Conservation (phyloP, 2,888 invertebrate species). For the Parnassius apollo region DNA sequence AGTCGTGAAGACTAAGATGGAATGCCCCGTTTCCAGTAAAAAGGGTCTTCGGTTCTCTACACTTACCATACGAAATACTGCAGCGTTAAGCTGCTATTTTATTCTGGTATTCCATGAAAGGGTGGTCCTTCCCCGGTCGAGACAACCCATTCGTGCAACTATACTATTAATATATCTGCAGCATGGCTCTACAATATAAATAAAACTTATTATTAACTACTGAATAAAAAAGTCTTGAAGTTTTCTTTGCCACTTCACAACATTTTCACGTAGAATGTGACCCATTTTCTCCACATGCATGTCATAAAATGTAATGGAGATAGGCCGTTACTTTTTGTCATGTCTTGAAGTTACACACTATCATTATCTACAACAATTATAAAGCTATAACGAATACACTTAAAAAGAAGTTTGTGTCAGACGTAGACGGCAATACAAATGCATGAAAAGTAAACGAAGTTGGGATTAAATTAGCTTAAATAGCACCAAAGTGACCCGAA, state of each 20-base stretch:
- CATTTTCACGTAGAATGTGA: slow-evolving; percentile 12
- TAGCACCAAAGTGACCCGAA: slow-evolving; percentile 76
- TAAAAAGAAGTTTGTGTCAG: slow-evolving; percentile 8
- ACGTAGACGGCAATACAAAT: slow-evolving; percentile 39
- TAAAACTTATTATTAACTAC: no score
- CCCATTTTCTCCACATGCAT: slow-evolving; percentile 7
- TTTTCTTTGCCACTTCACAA: neutral
- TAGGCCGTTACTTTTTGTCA: slow-evolving; percentile 13
- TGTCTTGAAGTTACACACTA: slow-evolving; percentile 6
- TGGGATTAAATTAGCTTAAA: slow-evolving; percentile 76
- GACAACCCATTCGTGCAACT: no score
- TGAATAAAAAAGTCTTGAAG: no score
- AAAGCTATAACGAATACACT: slow-evolving; percentile 20
- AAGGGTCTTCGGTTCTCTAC: no score
- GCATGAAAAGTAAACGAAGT: slow-evolving; percentile 64
- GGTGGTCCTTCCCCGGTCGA: no score
- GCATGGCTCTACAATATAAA: no score
- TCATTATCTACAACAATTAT: slow-evolving; percentile 17
- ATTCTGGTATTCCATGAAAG: no score
- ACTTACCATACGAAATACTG: no score
- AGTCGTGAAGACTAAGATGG: no score
- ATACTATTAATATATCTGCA: no score
- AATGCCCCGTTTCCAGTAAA: no score
- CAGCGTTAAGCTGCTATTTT: no score
- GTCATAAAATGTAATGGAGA: slow-evolving; percentile 13